A percentile compares a stretch with the other conserved stretches of the same genome.
Evolutionary conservation across 2,888 invertebrate genomes (phyloP).

Genomic region (Lasius platythorax): DNA sequence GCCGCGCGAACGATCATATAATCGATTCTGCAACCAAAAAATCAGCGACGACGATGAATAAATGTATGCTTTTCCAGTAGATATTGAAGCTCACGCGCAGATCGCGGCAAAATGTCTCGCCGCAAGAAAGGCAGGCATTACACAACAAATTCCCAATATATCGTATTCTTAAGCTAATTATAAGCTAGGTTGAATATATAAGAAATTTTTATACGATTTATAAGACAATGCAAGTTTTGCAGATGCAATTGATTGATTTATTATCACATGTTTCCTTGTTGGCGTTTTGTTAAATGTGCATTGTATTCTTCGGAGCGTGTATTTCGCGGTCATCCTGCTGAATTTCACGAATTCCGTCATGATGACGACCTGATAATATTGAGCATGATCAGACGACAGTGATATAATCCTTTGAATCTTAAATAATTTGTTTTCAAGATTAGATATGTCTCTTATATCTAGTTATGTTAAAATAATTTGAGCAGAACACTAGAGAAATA

Average conservation of each 20-base stretch:
- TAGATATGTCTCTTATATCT: neutral
- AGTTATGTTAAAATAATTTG: constrained; percentile 2
- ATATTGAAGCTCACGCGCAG: constrained; percentile 10
- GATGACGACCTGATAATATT: neutral
- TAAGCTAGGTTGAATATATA: constrained; percentile 71
- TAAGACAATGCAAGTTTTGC: constrained; percentile 70
- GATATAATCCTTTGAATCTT: neutral
- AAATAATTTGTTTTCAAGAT: neutral
- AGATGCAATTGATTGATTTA: constrained; percentile 73
- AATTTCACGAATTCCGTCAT: constrained; percentile 5
- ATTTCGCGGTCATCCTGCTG: constrained; percentile 51
- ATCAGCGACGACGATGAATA: neutral
- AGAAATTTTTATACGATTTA: constrained; percentile 79
- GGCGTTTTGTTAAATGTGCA: constrained; percentile 65
- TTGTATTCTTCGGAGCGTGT: constrained; percentile 46
- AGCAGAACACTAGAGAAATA: neutral
- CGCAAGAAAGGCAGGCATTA: constrained; percentile 60
- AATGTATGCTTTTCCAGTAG: constrained; percentile 3
- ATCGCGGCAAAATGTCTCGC: constrained; percentile 51
- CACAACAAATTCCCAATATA: constrained; percentile 62
- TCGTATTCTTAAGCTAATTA: constrained; percentile 72
- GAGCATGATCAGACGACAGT: neutral
- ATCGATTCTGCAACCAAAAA: neutral
- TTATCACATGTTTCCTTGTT: constrained; percentile 71
- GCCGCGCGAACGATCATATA: constrained; percentile 36